phyloP scores from a whole-genome alignment of 2,888 invertebrate genomes.

The Linnaemya vulpina region DNA sequence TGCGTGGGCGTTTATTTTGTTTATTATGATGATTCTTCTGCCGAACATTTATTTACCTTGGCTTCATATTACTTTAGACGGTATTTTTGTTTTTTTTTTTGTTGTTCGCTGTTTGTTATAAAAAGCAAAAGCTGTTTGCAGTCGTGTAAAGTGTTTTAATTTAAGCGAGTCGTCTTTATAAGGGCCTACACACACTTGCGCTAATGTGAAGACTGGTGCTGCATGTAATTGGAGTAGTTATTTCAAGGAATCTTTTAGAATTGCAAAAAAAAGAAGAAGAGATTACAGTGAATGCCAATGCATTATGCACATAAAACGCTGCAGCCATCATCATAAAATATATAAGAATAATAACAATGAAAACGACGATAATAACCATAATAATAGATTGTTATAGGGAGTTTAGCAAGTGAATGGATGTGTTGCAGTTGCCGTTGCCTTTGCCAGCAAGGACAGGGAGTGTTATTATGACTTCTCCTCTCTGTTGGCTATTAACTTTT shows the following conservation, averaged over 20 bases:
- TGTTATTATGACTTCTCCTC: constrained; percentile 33
- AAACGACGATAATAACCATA: constrained; percentile 58
- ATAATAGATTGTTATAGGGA: constrained; percentile 65
- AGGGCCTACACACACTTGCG: constrained; percentile 21
- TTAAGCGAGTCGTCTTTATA: constrained; percentile 42
- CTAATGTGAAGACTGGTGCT: constrained; percentile 21
- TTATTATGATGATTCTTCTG: constrained; percentile 46
- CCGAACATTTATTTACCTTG: constrained; percentile 50
- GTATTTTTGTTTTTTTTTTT: no score
- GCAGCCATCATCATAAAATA: constrained; percentile 42
- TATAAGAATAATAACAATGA: constrained; percentile 36
- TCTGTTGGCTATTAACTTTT: constrained; percentile 9
- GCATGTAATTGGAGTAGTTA: constrained; percentile 64
- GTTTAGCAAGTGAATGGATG: constrained; percentile 64
- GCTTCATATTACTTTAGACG: constrained; percentile 51
- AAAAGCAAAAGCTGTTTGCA: constrained; percentile 31
- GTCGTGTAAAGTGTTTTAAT: constrained; percentile 57
- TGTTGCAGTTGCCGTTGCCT: constrained; percentile 24
- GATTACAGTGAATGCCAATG: constrained; percentile 20
- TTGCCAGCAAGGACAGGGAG: constrained; percentile 57
- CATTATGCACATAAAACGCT: neutral
- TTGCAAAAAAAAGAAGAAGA: constrained; percentile 9
- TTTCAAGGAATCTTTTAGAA: constrained; percentile 59
- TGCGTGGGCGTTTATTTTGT: constrained; percentile 66
- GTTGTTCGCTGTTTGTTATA: neutral